Base-by-base conservation (phyloP, 2,113 vertebrate species). In the Nycticebus coucang region DNA sequence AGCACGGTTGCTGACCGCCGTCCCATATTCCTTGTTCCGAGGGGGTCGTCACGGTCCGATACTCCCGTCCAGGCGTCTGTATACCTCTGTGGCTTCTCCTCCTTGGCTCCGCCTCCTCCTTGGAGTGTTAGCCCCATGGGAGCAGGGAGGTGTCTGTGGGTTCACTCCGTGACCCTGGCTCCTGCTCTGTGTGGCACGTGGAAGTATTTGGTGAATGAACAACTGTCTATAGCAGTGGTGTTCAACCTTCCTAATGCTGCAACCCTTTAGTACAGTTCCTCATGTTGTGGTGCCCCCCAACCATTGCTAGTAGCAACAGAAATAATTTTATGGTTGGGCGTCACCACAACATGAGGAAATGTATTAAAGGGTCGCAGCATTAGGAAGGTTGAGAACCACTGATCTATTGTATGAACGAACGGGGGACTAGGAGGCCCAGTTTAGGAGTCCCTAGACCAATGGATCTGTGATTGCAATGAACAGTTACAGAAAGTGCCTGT, bases 101-200 rank as follows among this genome's bases (percentile, higher is more conserved):
- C 37, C 18, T 45, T 22, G 59, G 35, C 5, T 55, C 14, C 3
- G n/a, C 24, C 33, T 17, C 33, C 28, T 8, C 18, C 0, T 37
- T 5, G 19, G 64, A 0, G 7, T 3, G n/a, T 7, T 0, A 4
- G 37, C 33, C 41, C 11, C 0, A 0, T 4, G 55, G 33, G 55
- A 26, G 35, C 74, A 35, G 79, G 24, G 50, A 55, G 69, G 2
- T 4, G 13, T 15, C 50, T 8, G 59, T n/a, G 2, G 5, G 45
- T 41, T 22, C 57, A 2, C 35, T 15, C 45, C 26, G 0, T 19
- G n/a, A 15, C 50, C 66, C 83, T 18, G 30, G 35, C 17, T 22
- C 15, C n/a, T 7, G 53, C 18, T 72, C 68, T 13, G 18, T 50
- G 93, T 53, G 55, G 19, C 3, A 0, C 14, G 1, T 14, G 0